Evolutionary conservation across 2,797 vertebrate species (phyloP).

Genomic region (Galago senegalensis): DNA sequence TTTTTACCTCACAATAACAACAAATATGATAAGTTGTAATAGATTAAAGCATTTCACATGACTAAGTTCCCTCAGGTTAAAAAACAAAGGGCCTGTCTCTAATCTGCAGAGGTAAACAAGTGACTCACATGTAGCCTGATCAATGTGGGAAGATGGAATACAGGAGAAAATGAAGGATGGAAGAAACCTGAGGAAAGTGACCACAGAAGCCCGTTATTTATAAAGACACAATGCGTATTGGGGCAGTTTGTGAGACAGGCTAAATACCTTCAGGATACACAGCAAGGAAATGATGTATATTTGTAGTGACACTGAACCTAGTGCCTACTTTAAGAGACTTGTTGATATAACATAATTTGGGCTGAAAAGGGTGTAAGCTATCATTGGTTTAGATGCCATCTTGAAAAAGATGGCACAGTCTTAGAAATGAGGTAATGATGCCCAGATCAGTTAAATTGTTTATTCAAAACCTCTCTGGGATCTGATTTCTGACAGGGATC

Average conservation of each 20-base stretch:
- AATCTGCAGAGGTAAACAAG: constrained; percentile 12
- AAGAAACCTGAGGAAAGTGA: background rate
- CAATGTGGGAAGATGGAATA: background rate
- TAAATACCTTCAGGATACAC: background rate
- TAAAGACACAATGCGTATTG: background rate
- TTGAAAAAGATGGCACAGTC: background rate
- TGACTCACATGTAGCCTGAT: background rate
- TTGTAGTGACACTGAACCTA: background rate
- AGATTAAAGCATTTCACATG: constrained; percentile 56
- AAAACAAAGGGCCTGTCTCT: background rate
- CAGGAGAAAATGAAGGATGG: constrained; percentile 6
- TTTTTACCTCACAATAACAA: constrained; percentile 20
- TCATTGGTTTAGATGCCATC: background rate
- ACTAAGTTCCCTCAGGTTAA: constrained; percentile 34
- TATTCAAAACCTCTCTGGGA: background rate
- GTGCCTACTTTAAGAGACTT: background rate
- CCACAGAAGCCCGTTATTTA: background rate
- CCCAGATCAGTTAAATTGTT: background rate
- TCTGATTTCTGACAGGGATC: background rate
- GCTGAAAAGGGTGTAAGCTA: background rate
- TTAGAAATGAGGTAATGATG: background rate
- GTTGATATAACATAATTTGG: background rate
- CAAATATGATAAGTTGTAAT: background rate
- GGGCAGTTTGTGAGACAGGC: background rate
- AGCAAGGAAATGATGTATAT: background rate